Evolutionary conservation across 2,797 vertebrate species (phyloP).

Genomic region (Ctenopoma multispine): DNA sequence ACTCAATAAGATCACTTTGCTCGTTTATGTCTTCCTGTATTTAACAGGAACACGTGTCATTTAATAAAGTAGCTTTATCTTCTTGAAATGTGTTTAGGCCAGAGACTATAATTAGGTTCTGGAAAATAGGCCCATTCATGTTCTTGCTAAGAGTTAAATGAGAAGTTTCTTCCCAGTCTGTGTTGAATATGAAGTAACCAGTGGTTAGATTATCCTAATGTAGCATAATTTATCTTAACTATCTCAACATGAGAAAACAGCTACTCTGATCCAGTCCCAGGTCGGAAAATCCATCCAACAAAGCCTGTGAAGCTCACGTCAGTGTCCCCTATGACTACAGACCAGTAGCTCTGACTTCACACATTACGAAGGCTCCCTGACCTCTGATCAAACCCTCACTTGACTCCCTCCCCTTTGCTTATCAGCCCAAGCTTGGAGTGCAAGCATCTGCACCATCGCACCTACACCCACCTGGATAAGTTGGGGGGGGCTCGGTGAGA

Average conservation of each 20-base stretch:
- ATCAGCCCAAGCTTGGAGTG: too few relatives aligned
- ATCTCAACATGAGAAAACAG: background rate
- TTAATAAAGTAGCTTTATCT: background rate
- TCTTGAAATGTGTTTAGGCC: background rate
- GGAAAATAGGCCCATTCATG: background rate
- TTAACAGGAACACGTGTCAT: background rate
- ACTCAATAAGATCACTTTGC: slow-evolving; percentile 62
- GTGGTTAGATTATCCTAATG: background rate
- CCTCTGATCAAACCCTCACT: too few relatives aligned
- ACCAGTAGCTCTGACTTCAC: too few relatives aligned
- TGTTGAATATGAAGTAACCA: background rate
- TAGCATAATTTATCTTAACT: background rate
- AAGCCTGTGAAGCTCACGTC: too few relatives aligned
- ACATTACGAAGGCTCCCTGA: too few relatives aligned
- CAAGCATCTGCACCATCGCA: too few relatives aligned
- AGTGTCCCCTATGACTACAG: too few relatives aligned
- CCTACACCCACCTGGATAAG: too few relatives aligned
- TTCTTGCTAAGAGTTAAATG: background rate
- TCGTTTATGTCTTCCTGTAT: slow-evolving; percentile 15
- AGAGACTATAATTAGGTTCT: background rate
- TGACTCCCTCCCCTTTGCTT: too few relatives aligned
- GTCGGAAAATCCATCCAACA: background rate
- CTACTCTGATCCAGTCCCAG: background rate
- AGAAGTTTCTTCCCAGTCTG: background rate
- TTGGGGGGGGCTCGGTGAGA: too few relatives aligned